These are phyloP conservation scores for Nixonia krombeini DNA, from an alignment of 1,140 invertebrate species.

Conservation along the genomic window DNA sequence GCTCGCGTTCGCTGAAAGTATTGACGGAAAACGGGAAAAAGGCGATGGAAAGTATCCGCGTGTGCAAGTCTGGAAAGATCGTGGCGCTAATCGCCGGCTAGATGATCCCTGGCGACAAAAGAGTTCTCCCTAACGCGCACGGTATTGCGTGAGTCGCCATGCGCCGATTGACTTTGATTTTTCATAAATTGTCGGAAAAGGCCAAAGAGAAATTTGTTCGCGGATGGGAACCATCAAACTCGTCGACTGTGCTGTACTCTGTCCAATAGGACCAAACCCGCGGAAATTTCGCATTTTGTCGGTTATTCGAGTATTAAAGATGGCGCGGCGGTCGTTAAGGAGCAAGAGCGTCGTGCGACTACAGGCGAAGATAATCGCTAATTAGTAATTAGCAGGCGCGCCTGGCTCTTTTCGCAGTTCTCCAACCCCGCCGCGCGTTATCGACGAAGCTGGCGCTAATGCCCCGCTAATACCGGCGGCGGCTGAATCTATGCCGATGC, in stretches of 20 bases:
- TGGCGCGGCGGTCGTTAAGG: too few relatives aligned
- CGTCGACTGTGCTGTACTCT: constrained; percentile 6
- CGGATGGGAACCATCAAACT: constrained; percentile 13
- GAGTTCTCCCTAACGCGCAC: constrained; percentile 30
- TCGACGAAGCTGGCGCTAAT: constrained; percentile 1
- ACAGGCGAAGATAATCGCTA: background rate
- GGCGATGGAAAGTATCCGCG: too few relatives aligned
- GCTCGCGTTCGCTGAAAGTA: too few relatives aligned
- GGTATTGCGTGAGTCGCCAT: background rate
- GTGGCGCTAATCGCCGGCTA: too few relatives aligned
- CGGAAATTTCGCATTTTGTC: background rate
- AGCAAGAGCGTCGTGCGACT: too few relatives aligned
- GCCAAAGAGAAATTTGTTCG: constrained; percentile 22
- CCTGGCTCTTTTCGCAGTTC: constrained; percentile 21
- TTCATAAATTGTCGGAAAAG: constrained; percentile 38
- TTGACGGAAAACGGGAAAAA: too few relatives aligned
- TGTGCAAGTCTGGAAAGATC: too few relatives aligned
- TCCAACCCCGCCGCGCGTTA: constrained; percentile 20
- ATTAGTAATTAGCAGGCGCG: constrained; percentile 11
- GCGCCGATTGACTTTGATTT: constrained; percentile 36
- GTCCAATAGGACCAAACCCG: too few relatives aligned
- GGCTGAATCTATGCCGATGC: background rate
- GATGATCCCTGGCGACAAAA: constrained; percentile 31
- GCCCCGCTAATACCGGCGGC: background rate
- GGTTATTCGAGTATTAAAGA: too few relatives aligned